These are phyloP conservation scores for Eretmocerus hayati DNA, from an alignment of 2,888 invertebrate species.

Conservation along the genomic window DNA sequence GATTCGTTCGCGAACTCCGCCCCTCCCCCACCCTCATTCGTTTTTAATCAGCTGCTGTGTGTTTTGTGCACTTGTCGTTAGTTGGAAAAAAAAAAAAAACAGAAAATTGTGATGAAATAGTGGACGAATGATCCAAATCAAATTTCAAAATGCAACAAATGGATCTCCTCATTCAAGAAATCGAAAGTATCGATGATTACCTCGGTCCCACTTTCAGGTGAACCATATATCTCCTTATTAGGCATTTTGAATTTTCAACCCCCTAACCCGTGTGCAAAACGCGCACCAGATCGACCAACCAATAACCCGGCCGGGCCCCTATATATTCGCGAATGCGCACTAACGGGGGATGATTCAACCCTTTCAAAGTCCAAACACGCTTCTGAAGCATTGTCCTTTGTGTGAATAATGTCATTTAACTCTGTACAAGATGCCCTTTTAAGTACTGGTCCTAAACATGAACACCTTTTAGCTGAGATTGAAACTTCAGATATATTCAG, in stretches of 20 bases:
- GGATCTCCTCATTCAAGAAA: slow-evolving; percentile 65
- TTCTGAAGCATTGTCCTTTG: background rate
- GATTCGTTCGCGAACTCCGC: too few species aligned
- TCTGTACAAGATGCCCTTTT: slow-evolving; percentile 33
- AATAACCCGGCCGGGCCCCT: too few species aligned
- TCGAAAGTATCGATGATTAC: slow-evolving; percentile 86
- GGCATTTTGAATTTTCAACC: slow-evolving; percentile 12
- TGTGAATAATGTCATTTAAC: slow-evolving; percentile 29
- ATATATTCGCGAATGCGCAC: slow-evolving; percentile 36
- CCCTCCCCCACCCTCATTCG: too few species aligned
- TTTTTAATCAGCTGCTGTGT: too few species aligned
- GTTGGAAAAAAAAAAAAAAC: too few species aligned
- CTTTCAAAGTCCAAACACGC: too few species aligned
- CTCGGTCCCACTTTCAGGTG: slow-evolving; percentile 86
- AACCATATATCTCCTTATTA: slow-evolving; percentile 5
- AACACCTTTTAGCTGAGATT: slow-evolving; percentile 47
- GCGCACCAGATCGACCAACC: slow-evolving; percentile 29
- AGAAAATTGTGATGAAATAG: too few species aligned
- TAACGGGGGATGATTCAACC: slow-evolving; percentile 21
- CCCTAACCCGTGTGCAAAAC: slow-evolving; percentile 28
- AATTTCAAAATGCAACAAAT: slow-evolving; percentile 32
- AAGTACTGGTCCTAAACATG: slow-evolving; percentile 41
- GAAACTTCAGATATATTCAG: slow-evolving; percentile 47
- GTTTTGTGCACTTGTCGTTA: too few species aligned
- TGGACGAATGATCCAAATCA: too few species aligned